Evolutionary conservation across 2,797 vertebrate genomes (phyloP).

Genomic region (Balearica regulorum): DNA sequence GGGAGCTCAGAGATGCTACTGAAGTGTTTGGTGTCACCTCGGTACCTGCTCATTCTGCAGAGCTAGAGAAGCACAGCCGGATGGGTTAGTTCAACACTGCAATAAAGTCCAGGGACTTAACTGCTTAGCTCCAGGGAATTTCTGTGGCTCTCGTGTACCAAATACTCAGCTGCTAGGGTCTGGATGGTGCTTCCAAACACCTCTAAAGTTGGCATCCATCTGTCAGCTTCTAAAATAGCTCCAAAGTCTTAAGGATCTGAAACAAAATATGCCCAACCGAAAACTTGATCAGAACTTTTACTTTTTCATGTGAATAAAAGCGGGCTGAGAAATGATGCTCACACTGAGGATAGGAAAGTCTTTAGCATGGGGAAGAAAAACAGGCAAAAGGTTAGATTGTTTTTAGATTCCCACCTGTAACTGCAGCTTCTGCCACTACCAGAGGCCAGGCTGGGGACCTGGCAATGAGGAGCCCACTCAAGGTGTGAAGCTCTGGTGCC

Average conservation of each 20-base stretch:
- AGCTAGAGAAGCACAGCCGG: not conserved
- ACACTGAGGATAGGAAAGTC: not conserved
- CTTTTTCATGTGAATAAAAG: not conserved
- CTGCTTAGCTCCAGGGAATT: not conserved
- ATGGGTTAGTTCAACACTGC: rapidly evolving
- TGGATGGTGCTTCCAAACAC: not conserved
- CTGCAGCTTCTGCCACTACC: not conserved
- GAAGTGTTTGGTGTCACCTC: not conserved
- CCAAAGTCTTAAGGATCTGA: not conserved
- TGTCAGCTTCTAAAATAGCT: not conserved
- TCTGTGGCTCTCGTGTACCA: not conserved
- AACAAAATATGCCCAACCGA: not conserved
- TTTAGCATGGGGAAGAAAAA: not conserved
- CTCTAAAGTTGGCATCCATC: not conserved
- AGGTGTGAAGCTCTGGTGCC: not conserved
- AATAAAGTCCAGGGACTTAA: not conserved
- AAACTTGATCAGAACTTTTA: not conserved
- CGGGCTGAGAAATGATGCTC: not conserved
- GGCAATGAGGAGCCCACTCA: rapidly evolving
- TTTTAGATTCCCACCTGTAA: not conserved
- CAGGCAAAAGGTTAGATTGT: not conserved
- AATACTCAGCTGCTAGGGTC: not conserved
- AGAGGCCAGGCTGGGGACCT: not conserved
- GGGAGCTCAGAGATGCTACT: not conserved
- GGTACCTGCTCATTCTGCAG: not conserved